A percentile compares a stretch with the other conserved stretches of the same genome.
phyloP scores from a whole-genome alignment of 2,797 vertebrate genomes.

The Anas acuta region DNA sequence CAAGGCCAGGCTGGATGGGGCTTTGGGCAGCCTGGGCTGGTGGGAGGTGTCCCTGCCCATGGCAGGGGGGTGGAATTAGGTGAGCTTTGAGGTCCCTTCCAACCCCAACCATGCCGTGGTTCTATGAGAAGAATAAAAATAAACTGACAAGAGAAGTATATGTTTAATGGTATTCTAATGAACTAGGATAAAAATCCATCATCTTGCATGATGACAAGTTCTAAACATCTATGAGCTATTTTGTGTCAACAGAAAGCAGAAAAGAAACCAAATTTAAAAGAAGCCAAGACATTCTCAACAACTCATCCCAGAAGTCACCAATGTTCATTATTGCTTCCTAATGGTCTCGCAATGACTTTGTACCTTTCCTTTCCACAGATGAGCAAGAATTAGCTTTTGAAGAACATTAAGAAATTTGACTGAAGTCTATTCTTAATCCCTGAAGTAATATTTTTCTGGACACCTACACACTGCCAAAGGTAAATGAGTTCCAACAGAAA shows the following conservation, averaged over 20 bases:
- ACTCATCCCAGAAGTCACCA: not conserved
- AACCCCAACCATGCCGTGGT: too few relatives aligned
- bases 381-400: not conserved
- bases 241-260: not conserved
- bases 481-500: not conserved
- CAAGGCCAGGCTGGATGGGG: too few relatives aligned
- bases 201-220: not conserved
- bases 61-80: too few relatives aligned
- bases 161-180: not conserved
- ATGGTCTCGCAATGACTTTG: too few relatives aligned
- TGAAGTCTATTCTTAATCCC: not conserved
- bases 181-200: not conserved
- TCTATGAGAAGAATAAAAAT: not conserved
- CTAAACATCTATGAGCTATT: not conserved
- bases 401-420: not conserved
- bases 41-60: too few relatives aligned
- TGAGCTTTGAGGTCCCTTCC: too few relatives aligned
- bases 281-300: not conserved
- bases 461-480: not conserved
- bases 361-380: not conserved
- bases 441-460: not conserved
- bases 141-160: not conserved
- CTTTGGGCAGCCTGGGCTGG: too few relatives aligned
- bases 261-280: not conserved
- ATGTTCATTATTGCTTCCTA: not conserved